Evolutionary conservation across 2,888 invertebrate genomes (phyloP).

Genomic region (Netelia virgata): DNA sequence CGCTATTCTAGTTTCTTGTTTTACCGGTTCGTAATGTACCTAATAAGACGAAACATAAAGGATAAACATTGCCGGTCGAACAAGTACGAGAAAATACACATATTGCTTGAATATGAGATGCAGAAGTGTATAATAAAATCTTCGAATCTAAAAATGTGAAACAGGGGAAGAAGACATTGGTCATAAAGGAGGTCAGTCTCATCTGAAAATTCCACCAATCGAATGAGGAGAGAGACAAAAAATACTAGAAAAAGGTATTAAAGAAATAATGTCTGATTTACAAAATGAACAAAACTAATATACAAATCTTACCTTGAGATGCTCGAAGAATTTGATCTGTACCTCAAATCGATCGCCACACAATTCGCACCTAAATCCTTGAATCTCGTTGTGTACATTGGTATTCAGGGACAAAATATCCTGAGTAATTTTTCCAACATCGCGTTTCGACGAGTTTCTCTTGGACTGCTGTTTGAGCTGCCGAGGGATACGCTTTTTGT

Average conservation of each 20-base stretch:
- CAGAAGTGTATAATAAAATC: slow-evolving; percentile 13
- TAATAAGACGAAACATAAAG: slow-evolving; percentile 62
- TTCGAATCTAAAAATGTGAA: neutral
- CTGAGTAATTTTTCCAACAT: slow-evolving; percentile 73
- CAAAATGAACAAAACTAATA: slow-evolving; percentile 38
- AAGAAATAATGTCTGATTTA: slow-evolving; percentile 77
- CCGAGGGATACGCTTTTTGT: slow-evolving; percentile 93
- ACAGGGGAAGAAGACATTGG: neutral
- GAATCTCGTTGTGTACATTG: slow-evolving; percentile 79
- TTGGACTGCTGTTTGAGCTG: slow-evolving; percentile 88
- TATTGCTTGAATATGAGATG: neutral
- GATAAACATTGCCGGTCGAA: neutral
- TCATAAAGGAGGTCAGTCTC: neutral
- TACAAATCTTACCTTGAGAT: slow-evolving; percentile 89
- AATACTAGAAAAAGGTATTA: slow-evolving; percentile 73
- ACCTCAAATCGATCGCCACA: slow-evolving; percentile 91
- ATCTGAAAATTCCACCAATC: neutral
- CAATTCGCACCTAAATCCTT: slow-evolving; percentile 90
- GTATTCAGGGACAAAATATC: slow-evolving; percentile 70
- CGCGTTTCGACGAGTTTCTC: slow-evolving; percentile 78
- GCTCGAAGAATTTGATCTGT: slow-evolving; percentile 94
- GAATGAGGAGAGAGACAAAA: neutral
- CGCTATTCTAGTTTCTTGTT: slow-evolving; percentile 80
- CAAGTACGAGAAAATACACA: neutral
- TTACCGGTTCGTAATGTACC: slow-evolving; percentile 83